Percentiles rank a stretch among this genome's conserved stretches.
Conservation (phyloP, 2,888 invertebrate genomes). For the Athalia circularis region DNA sequence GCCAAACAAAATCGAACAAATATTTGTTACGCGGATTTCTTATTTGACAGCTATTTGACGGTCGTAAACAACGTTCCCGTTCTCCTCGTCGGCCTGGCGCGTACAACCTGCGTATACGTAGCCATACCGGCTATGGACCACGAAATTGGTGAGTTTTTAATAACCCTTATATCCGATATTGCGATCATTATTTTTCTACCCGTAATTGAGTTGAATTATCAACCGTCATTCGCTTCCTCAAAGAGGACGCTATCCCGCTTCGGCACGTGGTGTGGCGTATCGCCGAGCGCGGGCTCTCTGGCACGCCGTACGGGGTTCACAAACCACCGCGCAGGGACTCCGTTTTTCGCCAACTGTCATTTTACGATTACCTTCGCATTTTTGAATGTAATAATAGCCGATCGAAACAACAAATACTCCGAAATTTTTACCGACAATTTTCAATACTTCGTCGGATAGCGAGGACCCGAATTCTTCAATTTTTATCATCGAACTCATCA, state of each 20-base stretch:
- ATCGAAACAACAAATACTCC: conserved; percentile 1
- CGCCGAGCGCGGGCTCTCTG: conserved; percentile 55
- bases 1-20: neutral
- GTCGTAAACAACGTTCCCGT: conserved; percentile 56
- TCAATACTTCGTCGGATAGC: neutral
- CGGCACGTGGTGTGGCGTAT: conserved; percentile 62
- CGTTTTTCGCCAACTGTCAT: conserved; percentile 61
- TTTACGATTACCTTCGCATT: conserved; percentile 29
- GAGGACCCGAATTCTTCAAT: neutral
- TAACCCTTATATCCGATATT: conserved; percentile 20
- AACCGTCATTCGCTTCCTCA: neutral
- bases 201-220: neutral
- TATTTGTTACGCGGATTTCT: conserved; percentile 20
- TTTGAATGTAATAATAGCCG: conserved; percentile 36
- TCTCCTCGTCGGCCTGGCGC: conserved; percentile 55
- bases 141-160: conserved; percentile 58
- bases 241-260: conserved; percentile 42
- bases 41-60: conserved; percentile 59
- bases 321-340: conserved; percentile 56
- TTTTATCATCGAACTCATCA: neutral
- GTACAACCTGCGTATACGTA: conserved; percentile 55
- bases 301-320: conserved; percentile 60
- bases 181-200: no score
- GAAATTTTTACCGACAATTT: neutral
- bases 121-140: conserved; percentile 61